Evolutionary conservation across 1,140 invertebrate genomes (phyloP), one percentile per base, ranked within the genome.

Genomic region (Grapholita molesta): DNA sequence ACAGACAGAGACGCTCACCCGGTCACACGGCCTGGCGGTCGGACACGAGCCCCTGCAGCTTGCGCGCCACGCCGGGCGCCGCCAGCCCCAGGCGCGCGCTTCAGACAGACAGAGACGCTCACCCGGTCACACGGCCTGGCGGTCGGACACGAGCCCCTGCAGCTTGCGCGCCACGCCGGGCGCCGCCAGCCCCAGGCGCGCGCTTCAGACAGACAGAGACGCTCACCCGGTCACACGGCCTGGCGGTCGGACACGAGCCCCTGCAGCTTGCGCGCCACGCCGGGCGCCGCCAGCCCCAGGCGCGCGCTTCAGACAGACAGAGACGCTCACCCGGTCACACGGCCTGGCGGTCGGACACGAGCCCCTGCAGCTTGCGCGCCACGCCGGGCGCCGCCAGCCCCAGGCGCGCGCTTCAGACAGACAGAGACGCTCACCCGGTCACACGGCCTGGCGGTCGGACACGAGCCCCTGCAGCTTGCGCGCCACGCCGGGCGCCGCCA

Each of bases 1-100:
- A n/a, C n/a, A n/a, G 84, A 0, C 83, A 83, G 65, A 88, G 85
- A 72, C 90, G 82, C 70, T n/a, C n/a, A n/a, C n/a, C n/a, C n/a
- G n/a, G 86, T 90, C 32, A 86, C 18, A 85, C 77, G 18, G 88
- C 83, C 78, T 89, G 90, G 0, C 90, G 76, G 76, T 92, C 90
- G 76, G 74, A 84, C 65, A 92, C 78, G 66, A 92, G 84, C 0
- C 84, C 85, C 66, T 90, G 87, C 74, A 92, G 82, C 72, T 89
- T 89, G 69, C 90, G 78, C 25, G 84, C 82, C 7, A 89, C 84
- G 65, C 80, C 76, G 25, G 84, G 66, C n/a, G 79, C 74, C 11
- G 69, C n/a, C n/a, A n/a, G n/a, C n/a, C n/a, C n/a, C n/a, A n/a
- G n/a, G n/a, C n/a, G n/a, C n/a, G n/a, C n/a, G n/a, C n/a, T n/a